Evolutionary conservation across 2,888 invertebrate species (phyloP).

Genomic region (Callinectes sapidus): DNA sequence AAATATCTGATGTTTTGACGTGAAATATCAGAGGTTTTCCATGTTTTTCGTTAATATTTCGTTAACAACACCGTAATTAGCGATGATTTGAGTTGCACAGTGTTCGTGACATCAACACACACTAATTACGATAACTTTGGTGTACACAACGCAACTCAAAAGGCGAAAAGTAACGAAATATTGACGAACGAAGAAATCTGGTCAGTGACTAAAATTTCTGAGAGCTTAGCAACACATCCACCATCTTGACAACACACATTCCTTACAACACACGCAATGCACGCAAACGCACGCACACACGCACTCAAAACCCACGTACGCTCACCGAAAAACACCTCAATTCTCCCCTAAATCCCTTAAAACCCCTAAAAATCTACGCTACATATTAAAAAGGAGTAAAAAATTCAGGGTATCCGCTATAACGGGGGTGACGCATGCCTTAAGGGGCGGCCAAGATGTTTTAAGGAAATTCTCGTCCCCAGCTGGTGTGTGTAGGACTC

Average conservation of each 20-base stretch:
- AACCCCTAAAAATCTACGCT: not conserved
- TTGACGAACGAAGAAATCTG: too few relatives aligned
- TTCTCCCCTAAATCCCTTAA: not conserved
- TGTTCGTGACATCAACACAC: not conserved
- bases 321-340: not conserved
- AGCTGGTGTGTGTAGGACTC: conserved; percentile 6
- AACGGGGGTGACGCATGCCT: not conserved
- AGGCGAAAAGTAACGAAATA: too few relatives aligned
- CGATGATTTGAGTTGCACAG: not conserved
- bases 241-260: not conserved
- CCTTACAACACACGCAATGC: not conserved
- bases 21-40: not conserved
- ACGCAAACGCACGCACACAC: not conserved
- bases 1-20: not conserved
- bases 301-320: not conserved
- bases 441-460: not conserved
- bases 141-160: too few relatives aligned
- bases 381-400: too few relatives aligned
- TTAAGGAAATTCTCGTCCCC: not conserved
- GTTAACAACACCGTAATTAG: not conserved
- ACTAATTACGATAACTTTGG: not conserved
- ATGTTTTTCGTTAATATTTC: not conserved
- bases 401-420: too few relatives aligned
- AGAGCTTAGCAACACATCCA: not conserved
- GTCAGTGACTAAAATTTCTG: not conserved